Percentiles rank a stretch among this genome's conserved stretches.
These are phyloP conservation scores for Drosophila paramelanica DNA, from an alignment of 2,888 invertebrate species.

Conservation along the genomic window DNA sequence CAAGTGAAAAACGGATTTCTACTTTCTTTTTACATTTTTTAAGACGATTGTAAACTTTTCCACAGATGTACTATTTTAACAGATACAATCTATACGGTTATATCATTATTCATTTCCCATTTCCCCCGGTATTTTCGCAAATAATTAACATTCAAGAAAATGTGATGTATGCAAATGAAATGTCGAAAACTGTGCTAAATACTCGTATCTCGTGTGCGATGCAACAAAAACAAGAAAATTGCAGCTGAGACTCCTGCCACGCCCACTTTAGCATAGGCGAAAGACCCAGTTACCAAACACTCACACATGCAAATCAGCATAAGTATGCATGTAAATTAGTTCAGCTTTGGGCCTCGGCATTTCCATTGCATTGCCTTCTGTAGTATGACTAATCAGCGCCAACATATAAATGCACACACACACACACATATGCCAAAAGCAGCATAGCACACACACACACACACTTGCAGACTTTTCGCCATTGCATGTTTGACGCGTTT, in stretches of 20 bases:
- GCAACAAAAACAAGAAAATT: constrained; percentile 23
- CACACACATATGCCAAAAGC: constrained; percentile 19
- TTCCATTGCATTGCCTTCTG: constrained; percentile 44
- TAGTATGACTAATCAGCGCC: constrained; percentile 68
- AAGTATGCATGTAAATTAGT: constrained; percentile 67
- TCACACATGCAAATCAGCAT: constrained; percentile 36
- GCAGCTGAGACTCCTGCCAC: constrained; percentile 35
- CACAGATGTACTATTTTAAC: constrained; percentile 2
- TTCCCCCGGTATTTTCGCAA: constrained; percentile 27
- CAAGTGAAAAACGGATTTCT: not conserved
- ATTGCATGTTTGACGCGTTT: constrained; percentile 57
- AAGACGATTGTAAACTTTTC: not conserved
- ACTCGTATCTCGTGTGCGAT: constrained; percentile 15
- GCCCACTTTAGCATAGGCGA: constrained; percentile 25
- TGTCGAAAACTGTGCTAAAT: constrained; percentile 53
- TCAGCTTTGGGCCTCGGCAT: constrained; percentile 59
- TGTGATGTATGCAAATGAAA: constrained; percentile 46
- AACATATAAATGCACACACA: constrained; percentile 14
- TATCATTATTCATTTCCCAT: constrained; percentile 26
- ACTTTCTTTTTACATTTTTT: constrained; percentile 4
- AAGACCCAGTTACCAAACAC: constrained; percentile 60
- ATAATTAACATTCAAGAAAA: constrained; percentile 32
- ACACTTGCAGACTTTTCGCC: constrained; percentile 15
- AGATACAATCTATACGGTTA: constrained; percentile 21
- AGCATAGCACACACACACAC: constrained; percentile 27